Conservation (phyloP, 2,113 vertebrate genomes). For the Rutilus rutilus region DNA sequence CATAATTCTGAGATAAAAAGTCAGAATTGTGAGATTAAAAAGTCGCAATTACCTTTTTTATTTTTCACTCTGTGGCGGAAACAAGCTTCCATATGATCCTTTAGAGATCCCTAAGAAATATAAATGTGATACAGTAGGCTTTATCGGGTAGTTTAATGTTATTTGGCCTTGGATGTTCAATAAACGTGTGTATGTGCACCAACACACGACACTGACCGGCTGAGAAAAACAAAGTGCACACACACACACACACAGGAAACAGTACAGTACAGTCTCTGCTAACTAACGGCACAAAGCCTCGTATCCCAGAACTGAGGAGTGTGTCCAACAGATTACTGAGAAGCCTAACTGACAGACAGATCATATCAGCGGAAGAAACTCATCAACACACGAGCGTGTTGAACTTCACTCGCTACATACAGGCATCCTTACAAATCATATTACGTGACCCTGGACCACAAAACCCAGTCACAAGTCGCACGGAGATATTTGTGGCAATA, state of each 20-base stretch:
- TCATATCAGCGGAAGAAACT: constrained; percentile 62
- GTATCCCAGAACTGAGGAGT: background rate
- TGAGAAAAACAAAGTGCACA: background rate
- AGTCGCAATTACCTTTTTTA: no score
- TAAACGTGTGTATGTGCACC: background rate
- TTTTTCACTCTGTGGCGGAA: no score
- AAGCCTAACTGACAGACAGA: constrained; percentile 69
- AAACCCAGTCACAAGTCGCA: no score
- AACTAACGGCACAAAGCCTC: background rate
- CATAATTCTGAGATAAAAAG: no score
- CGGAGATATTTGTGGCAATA: no score
- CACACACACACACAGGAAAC: background rate
- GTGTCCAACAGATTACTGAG: constrained; percentile 68
- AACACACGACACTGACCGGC: background rate
- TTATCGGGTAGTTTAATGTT: background rate
- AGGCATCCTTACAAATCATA: background rate
- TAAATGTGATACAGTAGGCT: background rate
- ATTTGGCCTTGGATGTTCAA: background rate
- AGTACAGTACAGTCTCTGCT: background rate
- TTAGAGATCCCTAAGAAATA: background rate
- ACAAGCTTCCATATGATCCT: no score
- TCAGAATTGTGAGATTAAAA: no score
- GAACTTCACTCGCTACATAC: background rate
- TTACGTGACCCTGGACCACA: background rate
- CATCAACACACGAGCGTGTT: background rate